These are phyloP conservation scores for Aquatica leii DNA, from an alignment of 2,888 invertebrate species.

Conservation along the genomic window DNA sequence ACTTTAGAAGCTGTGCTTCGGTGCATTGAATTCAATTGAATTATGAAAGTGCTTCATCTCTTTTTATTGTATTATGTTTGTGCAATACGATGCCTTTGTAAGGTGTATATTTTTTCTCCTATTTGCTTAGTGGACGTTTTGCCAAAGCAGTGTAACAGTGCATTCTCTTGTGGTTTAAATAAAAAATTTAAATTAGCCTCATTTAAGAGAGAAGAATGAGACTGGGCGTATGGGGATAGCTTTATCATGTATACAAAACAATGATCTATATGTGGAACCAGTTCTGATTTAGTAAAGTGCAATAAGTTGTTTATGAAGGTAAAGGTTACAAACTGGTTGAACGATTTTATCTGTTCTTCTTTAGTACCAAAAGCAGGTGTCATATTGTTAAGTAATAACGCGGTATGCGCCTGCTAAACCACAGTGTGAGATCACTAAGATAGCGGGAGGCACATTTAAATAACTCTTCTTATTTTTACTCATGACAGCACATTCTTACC, in stretches of 20 bases:
- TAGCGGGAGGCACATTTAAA: constrained; percentile 23
- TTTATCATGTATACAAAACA: no score
- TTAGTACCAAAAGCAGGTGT: constrained; percentile 38
- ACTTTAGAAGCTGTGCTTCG: constrained; percentile 2
- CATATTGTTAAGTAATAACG: constrained; percentile 37
- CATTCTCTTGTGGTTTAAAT: no score
- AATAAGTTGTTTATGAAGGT: constrained; percentile 13
- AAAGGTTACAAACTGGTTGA: constrained; percentile 34
- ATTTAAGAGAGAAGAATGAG: no score
- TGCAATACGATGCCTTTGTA: background rate
- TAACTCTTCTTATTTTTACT: constrained; percentile 21
- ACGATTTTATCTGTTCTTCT: constrained; percentile 34
- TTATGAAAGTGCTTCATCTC: background rate
- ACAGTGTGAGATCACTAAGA: constrained; percentile 24
- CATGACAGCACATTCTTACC: constrained; percentile 15
- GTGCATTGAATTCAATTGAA: constrained; percentile 12
- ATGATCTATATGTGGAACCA: constrained; percentile 7
- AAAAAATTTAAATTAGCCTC: no score
- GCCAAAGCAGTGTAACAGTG: no score
- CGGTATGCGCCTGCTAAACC: constrained; percentile 26
- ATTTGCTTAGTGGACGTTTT: no score
- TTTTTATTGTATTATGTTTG: constrained; percentile 6
- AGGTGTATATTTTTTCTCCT: no score
- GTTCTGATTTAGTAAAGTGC: constrained; percentile 28
- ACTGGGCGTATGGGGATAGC: no score